Conservation (phyloP, 1,140 invertebrate species). For the Anoplolepis gracilipes region DNA sequence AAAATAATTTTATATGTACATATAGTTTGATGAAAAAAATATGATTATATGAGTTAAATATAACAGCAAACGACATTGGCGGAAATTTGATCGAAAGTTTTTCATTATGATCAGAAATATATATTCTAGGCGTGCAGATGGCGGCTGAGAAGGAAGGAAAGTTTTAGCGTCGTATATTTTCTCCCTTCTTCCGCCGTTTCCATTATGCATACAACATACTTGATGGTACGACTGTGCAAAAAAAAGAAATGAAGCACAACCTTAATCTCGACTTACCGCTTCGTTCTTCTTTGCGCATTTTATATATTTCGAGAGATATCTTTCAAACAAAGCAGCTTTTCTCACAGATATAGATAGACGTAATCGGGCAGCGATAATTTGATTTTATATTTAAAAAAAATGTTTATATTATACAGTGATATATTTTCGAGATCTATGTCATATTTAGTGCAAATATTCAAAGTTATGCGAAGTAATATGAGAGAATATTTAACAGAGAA, state of each 20-base stretch:
- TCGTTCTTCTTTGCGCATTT: conserved; percentile 1
- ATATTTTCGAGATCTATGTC: not conserved
- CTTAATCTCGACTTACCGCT: conserved; percentile 43
- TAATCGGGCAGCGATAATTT: conserved; percentile 1
- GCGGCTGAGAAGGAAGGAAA: conserved; percentile 4
- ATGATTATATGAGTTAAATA: conserved; percentile 14
- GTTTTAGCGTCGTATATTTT: conserved; percentile 37
- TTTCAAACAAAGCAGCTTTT: conserved; percentile 23
- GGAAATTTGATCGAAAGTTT: conserved; percentile 35
- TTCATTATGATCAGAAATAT: conserved; percentile 47
- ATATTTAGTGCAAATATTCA: conserved; percentile 10
- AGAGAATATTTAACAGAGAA: conserved; percentile 11
- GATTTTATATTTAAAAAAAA: not conserved
- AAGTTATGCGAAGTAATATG: conserved; percentile 1
- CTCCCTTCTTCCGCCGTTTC: conserved; percentile 32
- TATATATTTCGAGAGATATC: conserved; percentile 28
- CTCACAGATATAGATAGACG: not conserved
- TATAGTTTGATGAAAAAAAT: not conserved
- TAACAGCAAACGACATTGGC: not conserved
- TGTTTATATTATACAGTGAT: conserved; percentile 9
- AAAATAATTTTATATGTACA: not conserved
- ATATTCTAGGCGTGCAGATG: conserved; percentile 48
- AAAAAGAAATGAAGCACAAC: conserved; percentile 14
- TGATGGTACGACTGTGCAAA: conserved; percentile 34
- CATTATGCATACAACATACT: conserved; percentile 63